Conservation (phyloP, 2,888 invertebrate genomes). For the Eubasilissa splendida region DNA sequence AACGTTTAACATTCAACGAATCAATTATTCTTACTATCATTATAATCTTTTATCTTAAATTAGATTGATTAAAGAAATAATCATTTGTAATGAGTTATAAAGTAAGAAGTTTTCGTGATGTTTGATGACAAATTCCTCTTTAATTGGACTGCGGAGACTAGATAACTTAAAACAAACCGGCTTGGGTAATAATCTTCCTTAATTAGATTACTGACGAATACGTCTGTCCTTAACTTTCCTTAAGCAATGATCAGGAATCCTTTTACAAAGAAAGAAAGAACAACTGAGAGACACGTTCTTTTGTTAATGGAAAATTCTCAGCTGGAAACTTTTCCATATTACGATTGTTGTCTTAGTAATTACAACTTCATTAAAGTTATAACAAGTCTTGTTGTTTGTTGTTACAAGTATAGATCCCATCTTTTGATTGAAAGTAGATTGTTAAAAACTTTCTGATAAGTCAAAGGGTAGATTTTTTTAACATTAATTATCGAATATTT, state of each 20-base stretch:
- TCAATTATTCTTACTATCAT: too few relatives aligned
- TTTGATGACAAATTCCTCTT: neutral
- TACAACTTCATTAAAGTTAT: conserved; percentile 37
- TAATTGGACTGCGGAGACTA: neutral
- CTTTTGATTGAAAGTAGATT: neutral
- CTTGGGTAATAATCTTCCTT: conserved; percentile 18
- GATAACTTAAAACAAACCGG: conserved; percentile 7
- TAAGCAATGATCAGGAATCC: conserved; percentile 23
- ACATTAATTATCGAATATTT: too few relatives aligned
- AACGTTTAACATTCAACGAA: too few relatives aligned
- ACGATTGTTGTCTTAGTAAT: conserved; percentile 27
- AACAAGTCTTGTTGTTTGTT: conserved; percentile 28
- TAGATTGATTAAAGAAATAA: too few relatives aligned
- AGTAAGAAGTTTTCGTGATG: neutral
- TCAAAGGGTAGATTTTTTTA: neutral
- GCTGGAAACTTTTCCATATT: conserved; percentile 30
- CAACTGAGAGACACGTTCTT: conserved; percentile 20
- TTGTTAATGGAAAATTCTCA: conserved; percentile 21
- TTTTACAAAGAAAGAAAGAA: conserved; percentile 19
- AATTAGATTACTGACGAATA: conserved; percentile 1
- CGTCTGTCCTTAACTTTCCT: conserved; percentile 23
- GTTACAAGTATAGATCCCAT: neutral
- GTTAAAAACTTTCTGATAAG: neutral
- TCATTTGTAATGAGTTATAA: neutral
- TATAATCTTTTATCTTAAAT: too few relatives aligned